Conservation (phyloP, 1,140 invertebrate genomes). For the Eriosoma lanigerum region DNA sequence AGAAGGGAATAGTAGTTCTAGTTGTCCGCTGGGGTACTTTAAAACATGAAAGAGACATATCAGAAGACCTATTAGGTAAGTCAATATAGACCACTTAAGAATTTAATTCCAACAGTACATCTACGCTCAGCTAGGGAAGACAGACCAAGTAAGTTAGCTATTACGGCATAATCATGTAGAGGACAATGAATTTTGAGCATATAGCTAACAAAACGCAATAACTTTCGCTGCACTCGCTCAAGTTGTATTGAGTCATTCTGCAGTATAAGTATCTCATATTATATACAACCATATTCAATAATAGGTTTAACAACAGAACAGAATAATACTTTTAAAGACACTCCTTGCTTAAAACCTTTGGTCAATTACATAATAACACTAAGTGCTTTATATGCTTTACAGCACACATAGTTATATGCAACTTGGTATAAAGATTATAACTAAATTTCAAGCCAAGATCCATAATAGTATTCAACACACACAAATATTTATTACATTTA, state of each 20-base stretch:
- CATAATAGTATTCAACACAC: too few relatives aligned
- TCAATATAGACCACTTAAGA: neutral
- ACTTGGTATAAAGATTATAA: too few relatives aligned
- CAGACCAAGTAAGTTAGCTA: neutral
- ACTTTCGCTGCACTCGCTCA: neutral
- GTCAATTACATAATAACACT: too few relatives aligned
- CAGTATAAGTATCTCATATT: neutral
- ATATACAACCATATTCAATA: neutral
- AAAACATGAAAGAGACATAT: neutral
- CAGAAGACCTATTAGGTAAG: neutral
- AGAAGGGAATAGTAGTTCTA: too few relatives aligned
- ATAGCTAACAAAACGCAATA: neutral
- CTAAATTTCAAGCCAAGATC: too few relatives aligned
- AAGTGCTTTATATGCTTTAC: too few relatives aligned
- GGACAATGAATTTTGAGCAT: neutral
- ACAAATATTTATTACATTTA: too few relatives aligned
- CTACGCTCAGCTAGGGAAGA: neutral
- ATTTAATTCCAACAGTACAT: neutral
- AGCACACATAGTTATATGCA: too few relatives aligned
- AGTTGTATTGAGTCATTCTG: neutral
- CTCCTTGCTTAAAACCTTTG: too few relatives aligned
- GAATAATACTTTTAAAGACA: too few relatives aligned
- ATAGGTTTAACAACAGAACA: neutral
- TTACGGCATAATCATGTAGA: neutral
- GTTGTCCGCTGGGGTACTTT: neutral